Base-by-base conservation (phyloP, 2,113 vertebrate genomes). In the Trachemys scripta region DNA sequence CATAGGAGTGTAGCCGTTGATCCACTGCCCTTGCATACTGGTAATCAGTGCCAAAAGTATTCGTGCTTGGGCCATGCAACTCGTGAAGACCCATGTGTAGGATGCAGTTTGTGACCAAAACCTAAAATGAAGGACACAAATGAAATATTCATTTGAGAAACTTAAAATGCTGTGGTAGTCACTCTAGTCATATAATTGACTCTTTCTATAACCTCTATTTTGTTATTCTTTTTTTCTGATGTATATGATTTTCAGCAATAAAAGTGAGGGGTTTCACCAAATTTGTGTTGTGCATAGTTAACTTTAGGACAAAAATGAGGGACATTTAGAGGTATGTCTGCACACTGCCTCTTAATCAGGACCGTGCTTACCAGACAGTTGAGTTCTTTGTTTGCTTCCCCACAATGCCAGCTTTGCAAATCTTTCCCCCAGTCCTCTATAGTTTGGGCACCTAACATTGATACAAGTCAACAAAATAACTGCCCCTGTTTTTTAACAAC, bases 1-100 rank as follows among this genome's bases (percentile, higher is more conserved):
- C 47, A 12, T 7, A 50, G 10, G 38, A 56, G 29, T 20, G 7
- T 9, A 22, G 25, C 5, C 0, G 3, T 54, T 49, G 27, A 1
- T 59, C 16, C 1, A 5, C 56, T 88, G 82, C 85, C 12, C n/a
- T 29, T 9, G 2, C 49, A 31, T 0, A 0, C 1, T 2, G 31
- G 51, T 54, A 81, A 85, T 27, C 25, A 47, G 47, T 47, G 42
- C 22, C 25, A 82, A 22, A 4, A 1, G 6, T 62, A 12, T 5
- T 51, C 25, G 62, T 45, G 62, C 62, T 42, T 25, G 31, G 51
- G n/a, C 22, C n/a, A 75, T 35, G 42, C 0, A 0, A 86, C 10
- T 8, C 57, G 38, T 87, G 85, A 81, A 49, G 92, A 22, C 53
- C 35, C 3, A 49, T 69, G n/a, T 25, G 17, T 42, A 13, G 7